Conservation (phyloP, 2,113 vertebrate genomes). For the Chaetorhynchus papuensis region DNA sequence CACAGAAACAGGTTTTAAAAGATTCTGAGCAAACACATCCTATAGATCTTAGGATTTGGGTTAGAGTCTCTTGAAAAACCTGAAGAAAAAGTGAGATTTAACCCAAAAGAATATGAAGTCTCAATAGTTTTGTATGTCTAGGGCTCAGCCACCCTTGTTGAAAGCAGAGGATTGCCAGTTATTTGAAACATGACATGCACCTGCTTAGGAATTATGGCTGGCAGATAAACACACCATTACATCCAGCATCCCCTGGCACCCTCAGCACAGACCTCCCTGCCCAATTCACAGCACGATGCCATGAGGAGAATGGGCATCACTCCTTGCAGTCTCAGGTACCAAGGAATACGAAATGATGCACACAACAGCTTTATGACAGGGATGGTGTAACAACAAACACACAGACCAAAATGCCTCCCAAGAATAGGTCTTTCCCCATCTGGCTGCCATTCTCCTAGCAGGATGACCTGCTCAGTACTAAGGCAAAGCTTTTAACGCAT, state of each 20-base stretch:
- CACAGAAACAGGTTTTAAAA: not conserved
- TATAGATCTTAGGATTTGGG: not conserved
- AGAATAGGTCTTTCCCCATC: not conserved
- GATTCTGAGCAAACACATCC: not conserved
- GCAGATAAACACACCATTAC: not conserved
- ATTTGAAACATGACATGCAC: not conserved
- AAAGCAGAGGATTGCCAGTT: not conserved
- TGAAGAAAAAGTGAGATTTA: not conserved
- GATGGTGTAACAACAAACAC: fast-evolving
- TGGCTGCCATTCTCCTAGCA: not conserved
- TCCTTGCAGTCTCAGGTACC: fast-evolving
- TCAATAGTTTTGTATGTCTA: not conserved
- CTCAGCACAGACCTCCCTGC: not conserved
- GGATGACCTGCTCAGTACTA: not conserved
- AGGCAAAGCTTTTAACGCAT: not conserved
- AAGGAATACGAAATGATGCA: not conserved
- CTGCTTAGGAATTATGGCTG: not conserved
- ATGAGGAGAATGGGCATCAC: fast-evolving
- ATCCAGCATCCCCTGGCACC: not conserved
- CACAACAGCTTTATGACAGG: not conserved
- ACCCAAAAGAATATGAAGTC: not conserved
- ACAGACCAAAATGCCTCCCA: not conserved
- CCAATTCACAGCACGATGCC: not conserved
- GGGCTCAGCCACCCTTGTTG: not conserved
- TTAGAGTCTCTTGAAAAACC: not conserved